These are phyloP conservation scores for Macrochelys suwanniensis DNA, from an alignment of 2,797 vertebrate genomes.

Conservation along the genomic window DNA sequence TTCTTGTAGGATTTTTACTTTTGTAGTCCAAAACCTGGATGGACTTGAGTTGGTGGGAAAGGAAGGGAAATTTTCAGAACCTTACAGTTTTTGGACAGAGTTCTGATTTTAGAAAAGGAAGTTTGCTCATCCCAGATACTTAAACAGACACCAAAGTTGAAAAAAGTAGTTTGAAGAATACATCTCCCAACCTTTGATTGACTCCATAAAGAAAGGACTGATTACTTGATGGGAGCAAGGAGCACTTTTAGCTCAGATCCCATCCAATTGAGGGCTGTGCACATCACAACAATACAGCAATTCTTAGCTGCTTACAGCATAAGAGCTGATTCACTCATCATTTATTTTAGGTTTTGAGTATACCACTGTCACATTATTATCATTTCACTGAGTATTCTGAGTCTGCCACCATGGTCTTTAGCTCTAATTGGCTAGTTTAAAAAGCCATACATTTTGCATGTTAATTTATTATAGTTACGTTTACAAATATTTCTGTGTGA, in stretches of 20 bases:
- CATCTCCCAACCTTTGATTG: not conserved
- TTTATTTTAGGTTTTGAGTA: constrained; percentile 26
- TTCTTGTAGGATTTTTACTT: not conserved
- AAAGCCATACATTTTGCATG: constrained; percentile 37
- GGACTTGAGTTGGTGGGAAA: not conserved
- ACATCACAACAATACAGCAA: not conserved
- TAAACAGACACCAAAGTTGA: not conserved
- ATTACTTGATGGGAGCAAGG: not conserved
- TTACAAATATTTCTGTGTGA: constrained; percentile 21
- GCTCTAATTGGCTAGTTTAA: constrained; percentile 24
- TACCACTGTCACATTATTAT: not conserved
- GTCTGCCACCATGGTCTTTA: constrained; percentile 7
- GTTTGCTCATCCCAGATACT: not conserved
- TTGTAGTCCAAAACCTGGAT: not conserved
- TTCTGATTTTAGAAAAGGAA: not conserved
- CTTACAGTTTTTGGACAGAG: not conserved
- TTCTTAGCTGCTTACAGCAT: not conserved
- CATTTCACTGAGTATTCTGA: not conserved
- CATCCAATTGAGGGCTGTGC: not conserved
- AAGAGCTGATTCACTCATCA: not conserved
- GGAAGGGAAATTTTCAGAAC: not conserved
- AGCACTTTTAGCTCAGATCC: not conserved
- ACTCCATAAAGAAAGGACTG: not conserved
- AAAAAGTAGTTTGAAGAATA: not conserved
- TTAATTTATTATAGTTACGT: not conserved